Conservation (phyloP, 2,888 invertebrate genomes). For the Apomyelois bistriatella region DNA sequence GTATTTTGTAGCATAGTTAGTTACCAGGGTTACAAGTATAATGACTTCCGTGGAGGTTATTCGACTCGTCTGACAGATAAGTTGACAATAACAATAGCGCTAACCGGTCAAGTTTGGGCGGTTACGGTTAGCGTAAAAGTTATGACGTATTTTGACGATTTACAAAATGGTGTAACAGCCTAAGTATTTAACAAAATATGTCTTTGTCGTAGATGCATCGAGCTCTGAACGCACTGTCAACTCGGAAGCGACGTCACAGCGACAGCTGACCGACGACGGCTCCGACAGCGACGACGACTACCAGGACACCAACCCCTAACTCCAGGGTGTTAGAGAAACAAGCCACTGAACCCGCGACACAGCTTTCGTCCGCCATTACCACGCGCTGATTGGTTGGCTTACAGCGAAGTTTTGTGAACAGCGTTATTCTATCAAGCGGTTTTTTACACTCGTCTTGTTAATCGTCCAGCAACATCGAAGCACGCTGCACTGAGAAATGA, state of each 20-base stretch:
- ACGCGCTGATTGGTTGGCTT: background rate
- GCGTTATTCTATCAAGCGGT: constrained; percentile 32
- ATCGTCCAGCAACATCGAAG: constrained; percentile 36
- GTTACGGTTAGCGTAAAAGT: no score
- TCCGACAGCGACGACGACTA: constrained; percentile 71
- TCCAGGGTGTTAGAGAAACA: constrained; percentile 41
- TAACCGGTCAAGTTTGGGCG: no score
- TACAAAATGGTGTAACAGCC: no score
- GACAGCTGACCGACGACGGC: constrained; percentile 74
- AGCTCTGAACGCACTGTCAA: constrained; percentile 60
- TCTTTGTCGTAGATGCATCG: constrained; percentile 58
- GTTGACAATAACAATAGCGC: no score
- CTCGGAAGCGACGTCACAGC: constrained; percentile 60
- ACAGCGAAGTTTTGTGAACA: background rate
- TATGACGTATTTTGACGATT: no score
- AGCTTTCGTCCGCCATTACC: background rate
- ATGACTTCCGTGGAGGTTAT: no score
- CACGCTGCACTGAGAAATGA: constrained; percentile 18
- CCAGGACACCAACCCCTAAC: constrained; percentile 71
- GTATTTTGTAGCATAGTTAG: no score
- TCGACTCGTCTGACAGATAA: no score
- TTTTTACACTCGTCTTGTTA: constrained; percentile 27
- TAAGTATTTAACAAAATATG: background rate
- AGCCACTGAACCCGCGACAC: background rate
- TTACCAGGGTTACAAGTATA: no score